Evolutionary conservation across 1,140 invertebrate species (phyloP), one percentile per base, ranked within the genome.

Genomic region (Achatina immaculata): DNA sequence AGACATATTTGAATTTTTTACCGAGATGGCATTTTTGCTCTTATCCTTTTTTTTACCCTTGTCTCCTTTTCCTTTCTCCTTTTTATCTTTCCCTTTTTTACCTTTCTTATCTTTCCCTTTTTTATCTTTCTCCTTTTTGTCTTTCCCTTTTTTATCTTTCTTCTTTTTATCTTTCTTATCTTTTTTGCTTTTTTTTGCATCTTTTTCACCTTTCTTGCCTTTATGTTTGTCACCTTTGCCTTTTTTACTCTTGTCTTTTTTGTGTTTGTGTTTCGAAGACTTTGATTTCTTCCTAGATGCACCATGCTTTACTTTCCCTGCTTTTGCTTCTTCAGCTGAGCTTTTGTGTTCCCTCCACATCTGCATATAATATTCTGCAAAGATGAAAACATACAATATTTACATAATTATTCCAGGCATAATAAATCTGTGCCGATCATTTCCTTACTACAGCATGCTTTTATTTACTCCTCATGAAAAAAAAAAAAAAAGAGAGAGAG

Each of bases 101-200:
- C 24, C 55, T 58, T 58, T 58, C 55, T 24, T 48, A 48, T 48
- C 24, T 58, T 58, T 58, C 9, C n/a, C 24, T 4, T 24, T 24
- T 58, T 58, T 58, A 58, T 3, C 24, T 58, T 58, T 58, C 4
- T 9, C 11, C 55, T 58, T 58, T 24, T 58, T 58, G 7, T 58
- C 21, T n/a, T 24, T 24, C 14, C n/a, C 51, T 40, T 62, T 73
- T n/a, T 72, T 51, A 16, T 65, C 48, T 31, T 71, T 72, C 68
- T 80, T 71, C 48, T 36, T 42, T 31, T 68, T 68, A 6, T 68
- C 55, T 65, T 80, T 43, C 45, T 58, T 62, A 9, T 72, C 21
- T 34, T 42, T 66, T 34, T 66, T 68, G 38, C 65, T 66, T 19
- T 36, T 28, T 38, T 68, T 62, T 58, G 21, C 38, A 9, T 43